Percentiles rank a stretch among this genome's conserved stretches.
Conservation (phyloP, 2,113 vertebrate species). For the Ameiurus melas region DNA sequence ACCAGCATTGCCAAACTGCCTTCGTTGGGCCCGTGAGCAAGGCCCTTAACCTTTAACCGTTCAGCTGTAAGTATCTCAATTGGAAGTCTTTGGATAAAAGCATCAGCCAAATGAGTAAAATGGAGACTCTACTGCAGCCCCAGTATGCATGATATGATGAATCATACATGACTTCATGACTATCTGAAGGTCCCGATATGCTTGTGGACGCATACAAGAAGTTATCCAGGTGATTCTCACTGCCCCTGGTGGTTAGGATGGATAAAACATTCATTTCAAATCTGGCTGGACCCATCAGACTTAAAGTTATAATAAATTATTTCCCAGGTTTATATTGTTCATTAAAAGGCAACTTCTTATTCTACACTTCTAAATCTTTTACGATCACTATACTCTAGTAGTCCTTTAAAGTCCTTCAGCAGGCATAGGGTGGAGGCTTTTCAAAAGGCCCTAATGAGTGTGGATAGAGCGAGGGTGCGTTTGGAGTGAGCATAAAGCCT, state of each 20-base stretch:
- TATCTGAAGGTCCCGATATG: no score
- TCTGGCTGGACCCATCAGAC: not conserved
- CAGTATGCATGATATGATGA: not conserved
- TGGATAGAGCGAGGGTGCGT: conserved; percentile 74
- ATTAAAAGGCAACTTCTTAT: not conserved
- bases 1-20: not conserved
- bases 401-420: conserved; percentile 60
- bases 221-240: no score
- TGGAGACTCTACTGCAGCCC: not conserved
- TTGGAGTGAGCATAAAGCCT: conserved; percentile 74
- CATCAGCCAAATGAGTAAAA: no score
- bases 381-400: not conserved
- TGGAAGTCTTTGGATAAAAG: no score
- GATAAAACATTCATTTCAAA: not conserved
- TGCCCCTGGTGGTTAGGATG: not conserved
- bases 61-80: not conserved
- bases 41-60: not conserved
- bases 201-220: no score
- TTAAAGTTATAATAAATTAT: not conserved
- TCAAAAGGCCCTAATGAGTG: conserved; percentile 78
- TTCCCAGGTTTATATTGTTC: not conserved
- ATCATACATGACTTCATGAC: not conserved
- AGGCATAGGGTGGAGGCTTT: conserved; percentile 90
- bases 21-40: not conserved
- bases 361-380: not conserved